Base-by-base conservation (phyloP, 1,140 invertebrate genomes). In the Muscidifurax raptorellus region DNA sequence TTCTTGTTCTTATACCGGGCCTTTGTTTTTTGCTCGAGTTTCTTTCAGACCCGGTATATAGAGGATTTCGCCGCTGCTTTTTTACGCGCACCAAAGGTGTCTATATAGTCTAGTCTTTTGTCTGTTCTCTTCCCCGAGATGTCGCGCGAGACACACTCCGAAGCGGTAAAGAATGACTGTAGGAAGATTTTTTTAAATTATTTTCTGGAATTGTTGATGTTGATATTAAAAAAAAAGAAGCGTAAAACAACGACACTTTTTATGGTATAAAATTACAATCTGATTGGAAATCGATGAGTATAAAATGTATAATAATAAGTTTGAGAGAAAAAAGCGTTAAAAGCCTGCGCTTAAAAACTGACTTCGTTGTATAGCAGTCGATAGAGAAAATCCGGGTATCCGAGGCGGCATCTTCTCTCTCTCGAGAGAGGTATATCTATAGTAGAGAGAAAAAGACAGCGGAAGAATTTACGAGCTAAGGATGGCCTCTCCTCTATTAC, bases 11-110 rank as follows among this genome's bases (percentile, higher is more conserved):
- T 74, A 3, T 67, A n/a, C 67, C 67, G 67, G 1, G 67, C 52
- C 59, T 40, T 76, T 75, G 25, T 82, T 76, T n/a, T 76, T 82
- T 22, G 6, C 52, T 59, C 22, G 22, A 22, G 40, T 27, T 22
- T 47, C 40, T 78, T 15, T 77, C 47, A 22, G 22, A 40, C 4
- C 2, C 52, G 15, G 44, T 13, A 47, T 18, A 59, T n/a, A 59
- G 52, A 59, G 52, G 18, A 22, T 18, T 22, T 59, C 4, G 5
- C 15, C 18, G 47, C 22, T 3, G 52, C 18, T 52, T 52, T 52
- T 52, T 52, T 52, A 15, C 18, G 47, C 47, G 47, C 12, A 15
- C 2, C 1, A 59, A 0, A 59, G 52, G 52, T 59, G 52, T 59
- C 15, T 52, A 12, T 59, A 22, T 6, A 9, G 18, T 59, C 22